Evolutionary conservation across 2,113 vertebrate species (phyloP).

Genomic region (Jacana jacana): DNA sequence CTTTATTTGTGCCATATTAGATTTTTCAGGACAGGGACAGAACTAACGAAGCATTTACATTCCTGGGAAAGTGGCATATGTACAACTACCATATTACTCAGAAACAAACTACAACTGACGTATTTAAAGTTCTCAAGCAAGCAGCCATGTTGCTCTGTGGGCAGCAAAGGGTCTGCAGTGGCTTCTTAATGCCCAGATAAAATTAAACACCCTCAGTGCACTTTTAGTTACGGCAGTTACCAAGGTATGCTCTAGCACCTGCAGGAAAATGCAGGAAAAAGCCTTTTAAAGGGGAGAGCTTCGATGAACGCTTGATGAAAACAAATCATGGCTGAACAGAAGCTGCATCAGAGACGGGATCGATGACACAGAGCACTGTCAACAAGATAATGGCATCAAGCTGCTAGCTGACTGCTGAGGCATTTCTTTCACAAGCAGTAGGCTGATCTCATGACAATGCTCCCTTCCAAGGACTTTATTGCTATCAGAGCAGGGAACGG

Average conservation of each 20-base stretch:
- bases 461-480: neutral
- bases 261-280: neutral
- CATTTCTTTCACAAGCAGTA: slow-evolving; percentile 48
- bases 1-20: slow-evolving; percentile 70
- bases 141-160: neutral
- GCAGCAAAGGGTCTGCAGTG: neutral
- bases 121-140: neutral
- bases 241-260: neutral
- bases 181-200: neutral
- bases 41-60: slow-evolving; percentile 62
- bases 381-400: slow-evolving; percentile 6
- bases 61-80: slow-evolving; percentile 41
- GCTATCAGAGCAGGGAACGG: neutral
- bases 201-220: neutral
- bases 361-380: slow-evolving; percentile 27
- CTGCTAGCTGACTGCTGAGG: slow-evolving; percentile 27
- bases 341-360: neutral
- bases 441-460: slow-evolving; percentile 36
- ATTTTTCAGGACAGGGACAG: slow-evolving; percentile 65
- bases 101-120: slow-evolving; percentile 21
- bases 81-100: slow-evolving; percentile 53
- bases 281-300: neutral
- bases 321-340: neutral
- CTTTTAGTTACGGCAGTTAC: neutral
- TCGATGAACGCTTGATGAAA: neutral